Evolutionary conservation across 2,888 invertebrate species (phyloP).

Genomic region (Microctonus aethiopoides): DNA sequence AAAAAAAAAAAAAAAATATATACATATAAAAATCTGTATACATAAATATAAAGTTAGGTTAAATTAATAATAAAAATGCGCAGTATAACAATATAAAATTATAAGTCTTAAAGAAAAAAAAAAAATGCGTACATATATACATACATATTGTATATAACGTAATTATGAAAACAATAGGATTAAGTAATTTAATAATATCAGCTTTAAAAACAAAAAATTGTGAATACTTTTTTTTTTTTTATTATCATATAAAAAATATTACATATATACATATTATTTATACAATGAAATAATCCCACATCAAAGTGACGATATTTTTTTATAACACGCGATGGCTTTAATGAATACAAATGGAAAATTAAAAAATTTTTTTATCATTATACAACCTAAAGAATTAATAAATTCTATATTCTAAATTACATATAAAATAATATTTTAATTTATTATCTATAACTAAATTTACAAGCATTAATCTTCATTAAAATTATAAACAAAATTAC

Average conservation of each 20-base stretch:
- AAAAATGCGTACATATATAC: background rate
- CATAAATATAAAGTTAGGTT: background rate
- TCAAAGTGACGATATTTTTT: background rate
- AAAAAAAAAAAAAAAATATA: constrained; percentile 38
- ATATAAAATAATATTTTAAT: too few species aligned
- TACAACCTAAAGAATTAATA: too few species aligned
- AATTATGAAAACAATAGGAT: background rate
- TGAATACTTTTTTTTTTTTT: background rate
- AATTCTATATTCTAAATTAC: too few species aligned
- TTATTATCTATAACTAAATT: too few species aligned
- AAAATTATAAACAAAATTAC: too few species aligned
- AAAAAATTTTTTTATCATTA: background rate
- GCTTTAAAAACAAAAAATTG: background rate
- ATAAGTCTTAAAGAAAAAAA: background rate
- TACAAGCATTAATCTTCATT: too few species aligned
- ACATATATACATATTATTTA: background rate
- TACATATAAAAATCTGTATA: too few species aligned
- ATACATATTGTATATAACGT: too few species aligned
- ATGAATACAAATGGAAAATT: background rate
- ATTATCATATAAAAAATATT: background rate
- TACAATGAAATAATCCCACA: too few species aligned
- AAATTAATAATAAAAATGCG: background rate
- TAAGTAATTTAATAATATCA: background rate
- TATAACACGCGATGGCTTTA: background rate
- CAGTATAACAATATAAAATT: background rate